A percentile compares a stretch with the other conserved stretches of the same genome.
phyloP scores from a whole-genome alignment of 2,888 invertebrate genomes.

The Nebria brevicollis region DNA sequence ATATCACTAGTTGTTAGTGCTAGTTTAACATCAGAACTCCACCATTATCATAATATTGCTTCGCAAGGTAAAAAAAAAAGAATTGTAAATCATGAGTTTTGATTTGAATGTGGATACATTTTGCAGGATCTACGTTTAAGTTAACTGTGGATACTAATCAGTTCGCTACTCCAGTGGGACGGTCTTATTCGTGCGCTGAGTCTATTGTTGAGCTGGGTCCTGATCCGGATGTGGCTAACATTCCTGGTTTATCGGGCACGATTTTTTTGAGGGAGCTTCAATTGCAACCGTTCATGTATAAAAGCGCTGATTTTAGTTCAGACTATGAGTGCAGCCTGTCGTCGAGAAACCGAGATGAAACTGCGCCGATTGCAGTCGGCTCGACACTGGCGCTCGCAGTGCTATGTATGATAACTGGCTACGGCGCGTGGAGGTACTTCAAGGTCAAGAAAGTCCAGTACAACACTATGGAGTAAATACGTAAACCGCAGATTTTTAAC shows the following conservation, averaged over 20 bases:
- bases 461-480: constrained; percentile 84
- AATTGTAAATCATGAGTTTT: too few species aligned
- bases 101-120: too few species aligned
- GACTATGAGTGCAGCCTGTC: constrained; percentile 74
- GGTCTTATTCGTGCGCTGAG: constrained; percentile 83
- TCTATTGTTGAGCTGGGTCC: constrained; percentile 71
- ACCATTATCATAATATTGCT: constrained; percentile 57
- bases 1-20: constrained; percentile 78
- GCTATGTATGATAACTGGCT: constrained; percentile 82
- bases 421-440: constrained; percentile 86
- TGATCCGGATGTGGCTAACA: constrained; percentile 58
- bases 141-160: constrained; percentile 68
- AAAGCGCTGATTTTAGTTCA: constrained; percentile 76
- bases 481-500: too few species aligned
- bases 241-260: constrained; percentile 58
- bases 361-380: constrained; percentile 85
- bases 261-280: constrained; percentile 65
- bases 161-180: constrained; percentile 88
- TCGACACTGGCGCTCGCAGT: constrained; percentile 86
- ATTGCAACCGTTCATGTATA: constrained; percentile 90
- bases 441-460: constrained; percentile 92
- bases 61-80: constrained; percentile 54
- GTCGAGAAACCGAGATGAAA: constrained; percentile 76
- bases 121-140: constrained; percentile 56
- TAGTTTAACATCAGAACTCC: constrained; percentile 55